phyloP scores from a whole-genome alignment of 1,140 invertebrate genomes.

The Polypedilum pembai region DNA sequence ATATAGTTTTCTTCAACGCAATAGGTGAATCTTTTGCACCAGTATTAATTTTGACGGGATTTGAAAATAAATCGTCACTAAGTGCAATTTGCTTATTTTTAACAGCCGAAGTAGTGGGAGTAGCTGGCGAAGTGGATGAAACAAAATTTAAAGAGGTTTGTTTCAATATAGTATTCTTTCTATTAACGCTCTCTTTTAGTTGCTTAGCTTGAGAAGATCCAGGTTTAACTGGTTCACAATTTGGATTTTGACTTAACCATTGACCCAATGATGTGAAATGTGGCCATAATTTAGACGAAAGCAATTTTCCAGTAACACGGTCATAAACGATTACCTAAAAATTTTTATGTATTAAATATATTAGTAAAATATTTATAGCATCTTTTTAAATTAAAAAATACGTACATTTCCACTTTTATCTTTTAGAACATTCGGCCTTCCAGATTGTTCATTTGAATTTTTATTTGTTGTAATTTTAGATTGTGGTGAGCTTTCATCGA shows the following conservation, averaged over 20 bases:
- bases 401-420: constrained; percentile 19
- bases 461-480: constrained; percentile 34
- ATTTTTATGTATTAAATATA: background rate
- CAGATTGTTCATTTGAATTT: constrained; percentile 36
- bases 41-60: constrained; percentile 1
- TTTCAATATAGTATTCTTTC: background rate
- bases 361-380: background rate
- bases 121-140: background rate
- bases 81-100: background rate
- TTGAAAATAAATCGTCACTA: constrained; percentile 21
- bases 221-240: constrained; percentile 10
- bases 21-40: background rate
- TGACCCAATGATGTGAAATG: background rate
- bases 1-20: background rate
- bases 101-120: background rate
- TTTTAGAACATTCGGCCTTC: constrained; percentile 26
- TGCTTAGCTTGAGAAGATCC: background rate
- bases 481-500: background rate
- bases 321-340: constrained; percentile 23
- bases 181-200: background rate
- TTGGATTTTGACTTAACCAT: constrained; percentile 1
- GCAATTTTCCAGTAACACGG: background rate
- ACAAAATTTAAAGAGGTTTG: background rate
- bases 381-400: background rate
- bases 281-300: background rate